These are phyloP conservation scores for Hystrix cristata DNA, from an alignment of 2,113 vertebrate genomes.

Conservation along the genomic window DNA sequence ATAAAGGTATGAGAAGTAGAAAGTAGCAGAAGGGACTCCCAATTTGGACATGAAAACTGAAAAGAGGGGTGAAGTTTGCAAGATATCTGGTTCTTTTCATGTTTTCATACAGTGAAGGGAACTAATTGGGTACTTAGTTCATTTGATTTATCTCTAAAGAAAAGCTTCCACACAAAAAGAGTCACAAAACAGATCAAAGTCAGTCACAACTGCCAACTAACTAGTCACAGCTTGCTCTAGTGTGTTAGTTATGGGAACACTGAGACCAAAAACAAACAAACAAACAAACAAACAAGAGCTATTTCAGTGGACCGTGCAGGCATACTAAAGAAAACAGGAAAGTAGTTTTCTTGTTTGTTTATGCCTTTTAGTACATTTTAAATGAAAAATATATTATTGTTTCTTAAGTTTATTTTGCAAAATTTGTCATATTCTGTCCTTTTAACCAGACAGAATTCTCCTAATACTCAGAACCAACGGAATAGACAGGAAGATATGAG, in stretches of 20 bases:
- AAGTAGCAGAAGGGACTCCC: neutral
- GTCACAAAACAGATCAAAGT: slow-evolving; percentile 52
- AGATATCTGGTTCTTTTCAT: neutral
- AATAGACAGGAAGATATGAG: neutral
- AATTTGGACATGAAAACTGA: slow-evolving; percentile 53
- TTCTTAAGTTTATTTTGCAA: neutral
- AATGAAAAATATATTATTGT: neutral
- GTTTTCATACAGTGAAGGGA: slow-evolving; percentile 47
- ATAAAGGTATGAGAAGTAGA: neutral
- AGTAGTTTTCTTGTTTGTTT: neutral
- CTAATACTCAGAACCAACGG: neutral
- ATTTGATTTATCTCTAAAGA: slow-evolving; percentile 47
- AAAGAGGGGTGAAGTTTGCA: neutral
- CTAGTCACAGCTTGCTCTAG: neutral
- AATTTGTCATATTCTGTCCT: neutral
- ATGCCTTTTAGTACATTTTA: neutral
- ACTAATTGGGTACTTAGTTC: neutral
- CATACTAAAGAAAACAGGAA: neutral
- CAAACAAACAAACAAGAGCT: neutral
- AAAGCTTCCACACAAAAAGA: slow-evolving; percentile 26
- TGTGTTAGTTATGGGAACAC: neutral
- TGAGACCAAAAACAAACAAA: neutral
- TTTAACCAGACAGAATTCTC: neutral
- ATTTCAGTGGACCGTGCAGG: neutral
- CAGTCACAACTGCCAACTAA: neutral